Evolutionary conservation across 1,140 invertebrate genomes (phyloP).

Genomic region (Halesus radiatus): DNA sequence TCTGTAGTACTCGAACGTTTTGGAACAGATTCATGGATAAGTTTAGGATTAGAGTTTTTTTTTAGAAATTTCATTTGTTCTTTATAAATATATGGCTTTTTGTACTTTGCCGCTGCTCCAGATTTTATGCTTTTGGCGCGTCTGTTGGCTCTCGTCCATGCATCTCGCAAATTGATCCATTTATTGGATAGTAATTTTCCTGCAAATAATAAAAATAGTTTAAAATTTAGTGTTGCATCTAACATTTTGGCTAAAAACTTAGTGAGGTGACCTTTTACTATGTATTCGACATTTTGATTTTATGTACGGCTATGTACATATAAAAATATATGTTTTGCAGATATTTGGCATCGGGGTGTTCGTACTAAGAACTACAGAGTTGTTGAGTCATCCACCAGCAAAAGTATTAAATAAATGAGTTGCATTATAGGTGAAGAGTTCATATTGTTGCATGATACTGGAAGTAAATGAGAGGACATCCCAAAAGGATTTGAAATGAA

Average conservation of each 20-base stretch:
- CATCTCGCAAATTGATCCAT: too few species aligned
- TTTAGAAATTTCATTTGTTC: background rate
- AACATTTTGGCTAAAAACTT: too few species aligned
- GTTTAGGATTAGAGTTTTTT: background rate
- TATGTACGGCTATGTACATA: too few species aligned
- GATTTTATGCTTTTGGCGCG: background rate
- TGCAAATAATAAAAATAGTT: too few species aligned
- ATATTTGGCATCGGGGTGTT: conserved; percentile 53
- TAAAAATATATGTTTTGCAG: conserved; percentile 32
- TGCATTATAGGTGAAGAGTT: conserved; percentile 44
- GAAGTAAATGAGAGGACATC: conserved; percentile 57
- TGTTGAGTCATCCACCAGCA: conserved; percentile 54
- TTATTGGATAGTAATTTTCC: too few species aligned
- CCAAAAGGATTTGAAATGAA: conserved; percentile 57
- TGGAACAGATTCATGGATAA: background rate
- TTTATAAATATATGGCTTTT: background rate
- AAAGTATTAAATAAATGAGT: conserved; percentile 57
- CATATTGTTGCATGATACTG: conserved; percentile 48
- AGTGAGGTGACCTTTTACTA: too few species aligned
- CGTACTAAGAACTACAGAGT: conserved; percentile 51
- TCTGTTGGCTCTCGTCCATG: too few species aligned
- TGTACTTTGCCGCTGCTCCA: background rate
- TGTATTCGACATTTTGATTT: too few species aligned
- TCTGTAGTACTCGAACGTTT: background rate
- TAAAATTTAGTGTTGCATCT: too few species aligned